These are phyloP conservation scores for Acrocyrtus sp. DNA, from an alignment of 2,888 invertebrate species.

Conservation along the genomic window DNA sequence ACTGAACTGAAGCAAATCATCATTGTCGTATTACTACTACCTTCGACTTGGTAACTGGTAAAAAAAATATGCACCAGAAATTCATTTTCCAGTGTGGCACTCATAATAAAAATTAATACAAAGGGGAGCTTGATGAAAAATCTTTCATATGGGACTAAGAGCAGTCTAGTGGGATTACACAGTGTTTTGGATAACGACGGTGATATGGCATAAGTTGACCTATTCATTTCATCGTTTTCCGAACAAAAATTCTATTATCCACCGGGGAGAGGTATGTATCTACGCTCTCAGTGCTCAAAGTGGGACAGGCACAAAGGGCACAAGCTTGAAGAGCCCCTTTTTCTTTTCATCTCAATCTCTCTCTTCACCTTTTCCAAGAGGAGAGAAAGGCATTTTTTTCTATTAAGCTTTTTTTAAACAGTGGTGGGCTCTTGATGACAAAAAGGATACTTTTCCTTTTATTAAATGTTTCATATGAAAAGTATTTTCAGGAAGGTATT, in stretches of 20 bases:
- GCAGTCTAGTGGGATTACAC: no score
- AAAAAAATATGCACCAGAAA: no score
- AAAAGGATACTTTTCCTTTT: constrained; percentile 22
- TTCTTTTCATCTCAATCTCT: constrained; percentile 20
- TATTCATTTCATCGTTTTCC: no score
- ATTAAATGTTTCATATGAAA: no score
- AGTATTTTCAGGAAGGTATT: background rate
- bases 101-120: background rate
- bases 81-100: no score
- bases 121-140: background rate
- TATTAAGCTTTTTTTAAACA: constrained; percentile 21
- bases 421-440: constrained; percentile 47
- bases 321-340: background rate
- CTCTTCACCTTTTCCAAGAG: background rate
- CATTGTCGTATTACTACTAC: background rate
- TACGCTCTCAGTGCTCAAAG: background rate
- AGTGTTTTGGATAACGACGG: no score
- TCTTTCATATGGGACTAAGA: background rate
- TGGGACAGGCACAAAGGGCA: no score
- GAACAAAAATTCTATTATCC: background rate
- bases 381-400: constrained; percentile 17
- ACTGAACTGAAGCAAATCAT: constrained; percentile 7
- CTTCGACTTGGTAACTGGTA: no score
- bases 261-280: background rate
- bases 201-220: background rate